Conservation (phyloP, 2,113 vertebrate species). For the Cryptotis parvus region DNA sequence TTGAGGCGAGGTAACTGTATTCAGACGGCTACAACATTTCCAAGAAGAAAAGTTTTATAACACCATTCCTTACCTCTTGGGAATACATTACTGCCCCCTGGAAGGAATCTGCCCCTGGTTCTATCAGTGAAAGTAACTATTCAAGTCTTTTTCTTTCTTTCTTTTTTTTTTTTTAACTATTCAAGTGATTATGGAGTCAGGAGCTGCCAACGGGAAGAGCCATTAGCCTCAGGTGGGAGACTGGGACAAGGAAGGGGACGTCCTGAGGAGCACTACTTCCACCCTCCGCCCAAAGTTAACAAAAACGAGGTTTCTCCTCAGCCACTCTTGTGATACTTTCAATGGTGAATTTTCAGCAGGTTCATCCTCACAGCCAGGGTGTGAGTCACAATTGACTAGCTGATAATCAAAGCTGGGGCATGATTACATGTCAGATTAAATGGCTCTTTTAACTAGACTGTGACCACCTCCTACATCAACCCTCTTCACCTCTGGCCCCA, state of each 20-base stretch:
- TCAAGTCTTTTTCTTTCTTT: too few species aligned
- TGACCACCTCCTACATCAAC: neutral
- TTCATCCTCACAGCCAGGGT: neutral
- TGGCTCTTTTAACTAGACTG: neutral
- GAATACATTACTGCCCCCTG: neutral
- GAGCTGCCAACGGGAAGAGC: neutral
- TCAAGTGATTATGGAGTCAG: neutral
- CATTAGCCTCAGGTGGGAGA: neutral
- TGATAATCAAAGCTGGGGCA: neutral
- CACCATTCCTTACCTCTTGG: constrained; percentile 31
- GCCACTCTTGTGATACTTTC: neutral
- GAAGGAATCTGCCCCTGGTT: neutral
- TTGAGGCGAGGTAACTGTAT: constrained; percentile 94
- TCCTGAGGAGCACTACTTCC: neutral
- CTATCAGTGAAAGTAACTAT: neutral
- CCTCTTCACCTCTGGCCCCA: neutral
- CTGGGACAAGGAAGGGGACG: neutral
- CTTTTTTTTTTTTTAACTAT: too few species aligned
- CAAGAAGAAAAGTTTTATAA: constrained; percentile 81
- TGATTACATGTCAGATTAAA: neutral
- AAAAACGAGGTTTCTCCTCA: neutral
- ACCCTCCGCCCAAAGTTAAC: neutral
- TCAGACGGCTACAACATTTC: constrained; percentile 93
- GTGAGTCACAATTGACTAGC: neutral
- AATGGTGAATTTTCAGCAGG: neutral